A percentile compares a stretch with the other conserved stretches of the same genome.
phyloP scores from a whole-genome alignment of 2,888 invertebrate genomes.

The Protophormia terraenovae region DNA sequence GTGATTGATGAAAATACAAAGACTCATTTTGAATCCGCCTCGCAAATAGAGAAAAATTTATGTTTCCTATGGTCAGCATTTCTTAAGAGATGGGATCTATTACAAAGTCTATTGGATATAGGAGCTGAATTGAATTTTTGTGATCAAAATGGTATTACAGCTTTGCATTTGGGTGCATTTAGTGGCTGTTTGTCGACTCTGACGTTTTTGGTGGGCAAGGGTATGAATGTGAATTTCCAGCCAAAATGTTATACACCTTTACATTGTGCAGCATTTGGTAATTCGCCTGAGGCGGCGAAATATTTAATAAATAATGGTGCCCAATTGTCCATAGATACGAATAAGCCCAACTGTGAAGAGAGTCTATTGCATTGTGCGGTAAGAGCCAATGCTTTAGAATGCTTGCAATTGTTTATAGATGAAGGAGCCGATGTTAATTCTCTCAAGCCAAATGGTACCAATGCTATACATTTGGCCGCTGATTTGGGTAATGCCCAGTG shows the following conservation, averaged over 20 bases:
- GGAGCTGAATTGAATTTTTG: slow-evolving; percentile 88
- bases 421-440: slow-evolving; percentile 90
- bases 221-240: slow-evolving; percentile 86
- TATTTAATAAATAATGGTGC: slow-evolving; percentile 89
- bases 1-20: slow-evolving; percentile 84
- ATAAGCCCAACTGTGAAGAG: slow-evolving; percentile 87
- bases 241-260: slow-evolving; percentile 90
- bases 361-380: slow-evolving; percentile 93
- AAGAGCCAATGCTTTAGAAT: slow-evolving; percentile 90
- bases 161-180: slow-evolving; percentile 89
- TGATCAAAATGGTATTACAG: slow-evolving; percentile 88
- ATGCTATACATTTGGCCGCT: slow-evolving; percentile 90
- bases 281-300: slow-evolving; percentile 90
- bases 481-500: slow-evolving; percentile 90
- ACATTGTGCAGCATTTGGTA: slow-evolving; percentile 95
- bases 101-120: slow-evolving; percentile 85
- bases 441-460: slow-evolving; percentile 88
- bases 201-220: slow-evolving; percentile 86
- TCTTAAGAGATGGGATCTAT: slow-evolving; percentile 86
- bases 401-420: slow-evolving; percentile 88
- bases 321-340: slow-evolving; percentile 86
- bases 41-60: slow-evolving; percentile 87
- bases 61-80: slow-evolving; percentile 89
- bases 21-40: slow-evolving; percentile 83
- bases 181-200: slow-evolving; percentile 89